Percentiles rank a stretch among this genome's conserved stretches.
Evolutionary conservation across 2,797 vertebrate species (phyloP).

Genomic region (Sebastes alutus): DNA sequence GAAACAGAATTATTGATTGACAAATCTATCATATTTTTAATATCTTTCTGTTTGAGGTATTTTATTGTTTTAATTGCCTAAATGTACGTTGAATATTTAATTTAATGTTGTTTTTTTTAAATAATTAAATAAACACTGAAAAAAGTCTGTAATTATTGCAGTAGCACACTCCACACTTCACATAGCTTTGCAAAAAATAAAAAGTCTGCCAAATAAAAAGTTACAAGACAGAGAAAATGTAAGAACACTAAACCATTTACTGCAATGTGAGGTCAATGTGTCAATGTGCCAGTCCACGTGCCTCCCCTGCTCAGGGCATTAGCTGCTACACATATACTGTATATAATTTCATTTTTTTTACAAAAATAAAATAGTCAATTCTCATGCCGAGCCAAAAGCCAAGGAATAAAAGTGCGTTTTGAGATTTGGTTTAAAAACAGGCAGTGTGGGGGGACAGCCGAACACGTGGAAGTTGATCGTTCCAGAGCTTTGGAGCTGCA

Average conservation of each 20-base stretch:
- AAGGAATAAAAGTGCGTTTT: too few relatives aligned
- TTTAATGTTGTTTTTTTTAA: background rate
- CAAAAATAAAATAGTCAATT: too few relatives aligned
- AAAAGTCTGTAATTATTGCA: background rate
- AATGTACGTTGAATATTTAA: background rate
- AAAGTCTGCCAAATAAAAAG: background rate
- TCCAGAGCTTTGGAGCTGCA: too few relatives aligned
- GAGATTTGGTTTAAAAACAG: too few relatives aligned
- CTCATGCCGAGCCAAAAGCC: too few relatives aligned
- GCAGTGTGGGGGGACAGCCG: too few relatives aligned
- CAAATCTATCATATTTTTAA: background rate
- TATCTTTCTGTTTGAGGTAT: background rate
- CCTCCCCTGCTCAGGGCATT: background rate
- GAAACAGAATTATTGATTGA: background rate
- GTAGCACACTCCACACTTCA: background rate
- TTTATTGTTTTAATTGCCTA: background rate
- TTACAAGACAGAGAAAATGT: background rate
- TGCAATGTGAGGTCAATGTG: background rate
- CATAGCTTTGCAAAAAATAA: background rate
- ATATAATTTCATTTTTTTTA: background rate
- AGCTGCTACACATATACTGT: background rate
- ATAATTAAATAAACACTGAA: background rate
- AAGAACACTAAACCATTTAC: background rate
- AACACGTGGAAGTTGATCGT: too few relatives aligned
- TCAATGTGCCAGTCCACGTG: constrained; percentile 14